These are phyloP conservation scores for Sweltsa coloradensis DNA, from an alignment of 1,140 invertebrate genomes.

Conservation along the genomic window DNA sequence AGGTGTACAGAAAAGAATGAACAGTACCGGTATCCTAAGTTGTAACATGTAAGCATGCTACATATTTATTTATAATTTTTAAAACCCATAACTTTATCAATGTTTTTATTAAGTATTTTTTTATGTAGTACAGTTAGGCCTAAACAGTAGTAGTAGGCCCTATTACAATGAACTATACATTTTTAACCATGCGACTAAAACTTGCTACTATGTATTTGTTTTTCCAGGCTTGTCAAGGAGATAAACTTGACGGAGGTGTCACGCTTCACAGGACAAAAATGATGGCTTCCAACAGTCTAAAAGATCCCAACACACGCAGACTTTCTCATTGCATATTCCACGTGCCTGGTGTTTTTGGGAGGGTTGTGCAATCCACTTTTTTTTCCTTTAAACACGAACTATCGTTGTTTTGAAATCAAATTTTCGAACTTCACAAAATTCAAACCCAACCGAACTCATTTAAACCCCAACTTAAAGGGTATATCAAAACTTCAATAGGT, in stretches of 20 bases:
- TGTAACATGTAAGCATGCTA: not conserved
- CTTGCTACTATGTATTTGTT: not conserved
- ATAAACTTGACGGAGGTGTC: constrained; percentile 64
- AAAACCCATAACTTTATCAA: not conserved
- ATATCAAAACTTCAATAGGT: no score
- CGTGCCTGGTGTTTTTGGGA: constrained; percentile 92
- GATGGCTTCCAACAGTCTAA: constrained; percentile 41
- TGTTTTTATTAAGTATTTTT: not conserved
- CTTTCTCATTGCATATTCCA: constrained; percentile 88
- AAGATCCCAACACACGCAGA: constrained; percentile 88
- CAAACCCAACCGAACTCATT: no score
- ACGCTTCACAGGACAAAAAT: constrained; percentile 47
- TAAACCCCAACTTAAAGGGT: no score
- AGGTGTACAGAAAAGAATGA: no score
- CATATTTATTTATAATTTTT: not conserved
- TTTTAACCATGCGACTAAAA: not conserved
- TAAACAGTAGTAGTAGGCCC: no score
- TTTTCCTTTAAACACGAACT: no score
- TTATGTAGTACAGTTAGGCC: no score
- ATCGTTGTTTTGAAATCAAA: no score
- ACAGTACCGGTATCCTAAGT: not conserved
- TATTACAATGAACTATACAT: not conserved
- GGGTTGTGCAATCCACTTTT: no score
- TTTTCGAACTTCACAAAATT: no score
- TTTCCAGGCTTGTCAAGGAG: constrained; percentile 74